These are phyloP conservation scores for Periophthalmus magnuspinnatus DNA, from an alignment of 2,797 vertebrate genomes.

Conservation along the genomic window DNA sequence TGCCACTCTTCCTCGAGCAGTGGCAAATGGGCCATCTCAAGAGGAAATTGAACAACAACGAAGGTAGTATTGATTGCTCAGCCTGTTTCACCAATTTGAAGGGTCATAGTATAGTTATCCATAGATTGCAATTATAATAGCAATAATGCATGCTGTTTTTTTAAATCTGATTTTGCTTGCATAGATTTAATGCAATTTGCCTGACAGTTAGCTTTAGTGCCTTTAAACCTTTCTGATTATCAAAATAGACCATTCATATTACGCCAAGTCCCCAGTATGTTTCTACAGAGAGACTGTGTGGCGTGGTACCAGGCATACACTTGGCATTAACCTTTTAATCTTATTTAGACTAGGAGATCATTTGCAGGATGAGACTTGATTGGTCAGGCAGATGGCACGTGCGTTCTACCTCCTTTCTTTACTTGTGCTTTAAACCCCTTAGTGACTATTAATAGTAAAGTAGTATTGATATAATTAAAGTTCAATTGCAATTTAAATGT, in stretches of 20 bases:
- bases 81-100: background rate
- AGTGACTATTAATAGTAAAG: slow-evolving; percentile 11
- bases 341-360: slow-evolving; percentile 54
- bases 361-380: slow-evolving; percentile 42
- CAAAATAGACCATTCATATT: slow-evolving; percentile 37
- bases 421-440: slow-evolving; percentile 20
- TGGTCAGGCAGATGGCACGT: slow-evolving; percentile 37
- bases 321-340: slow-evolving; percentile 61
- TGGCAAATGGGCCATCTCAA: slow-evolving; percentile 84
- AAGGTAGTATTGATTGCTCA: slow-evolving; percentile 70
- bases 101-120: background rate
- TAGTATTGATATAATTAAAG: background rate
- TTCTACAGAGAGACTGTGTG: slow-evolving; percentile 8
- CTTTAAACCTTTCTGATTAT: slow-evolving; percentile 58
- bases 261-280: slow-evolving; percentile 21
- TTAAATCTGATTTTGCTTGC: no score
- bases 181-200: slow-evolving; percentile 72
- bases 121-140: background rate
- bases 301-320: slow-evolving; percentile 23
- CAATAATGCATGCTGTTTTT: background rate
- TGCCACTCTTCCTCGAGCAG: slow-evolving; percentile 71
- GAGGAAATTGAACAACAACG: slow-evolving; percentile 87
- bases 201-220: slow-evolving; percentile 42
- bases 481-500: background rate
- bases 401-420: slow-evolving; percentile 15